Evolutionary conservation across 1,140 invertebrate genomes (phyloP), one percentile per base, ranked within the genome.

Genomic region (Eurytemora carolleeae): DNA sequence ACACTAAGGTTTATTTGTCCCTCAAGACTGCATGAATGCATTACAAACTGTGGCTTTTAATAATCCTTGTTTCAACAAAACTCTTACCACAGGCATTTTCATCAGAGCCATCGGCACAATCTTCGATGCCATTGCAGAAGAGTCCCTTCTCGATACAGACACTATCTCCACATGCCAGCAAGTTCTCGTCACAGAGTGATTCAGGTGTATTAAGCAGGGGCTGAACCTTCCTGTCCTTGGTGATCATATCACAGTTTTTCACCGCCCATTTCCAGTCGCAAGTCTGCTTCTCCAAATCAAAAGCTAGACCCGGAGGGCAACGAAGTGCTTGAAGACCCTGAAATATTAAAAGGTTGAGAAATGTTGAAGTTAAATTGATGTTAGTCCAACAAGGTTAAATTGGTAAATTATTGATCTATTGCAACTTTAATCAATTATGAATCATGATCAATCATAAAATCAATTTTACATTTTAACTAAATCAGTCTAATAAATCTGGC

Each of bases 201-300:
- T 93, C 88, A 66, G 92, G 87, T 2, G 89, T 93, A 73, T 84
- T 84, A 2, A 93, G 74, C 63, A 90, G 75, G 59, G 90, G 90
- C 71, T 89, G 89, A 16, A 86, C 81, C 71, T 89, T 88, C 63
- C 85, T 81, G 69, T 89, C 87, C 71, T 90, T 90, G 72, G 82
- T 88, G 75, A 89, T 92, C 68, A 86, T 73, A 68, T 87, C 87
- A 74, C 90, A 94, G 71, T 93, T 93, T 71, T 88, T 90, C 0
- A 94, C 89, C 1, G 87, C 80, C 64, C 84, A 85, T 71, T 91
- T 93, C 89, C 89, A 94, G 70, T 93, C 87, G 70, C 89, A 94
- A 1, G 89, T 93, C 73, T 94, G 90, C 72, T 92, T 91, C 69
- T 93, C 88, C 67, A 93, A 91, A 70, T 94, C 89, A 74, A 94